Base-by-base conservation (phyloP, 2,888 invertebrate genomes). In the Sthenelais limicola region DNA sequence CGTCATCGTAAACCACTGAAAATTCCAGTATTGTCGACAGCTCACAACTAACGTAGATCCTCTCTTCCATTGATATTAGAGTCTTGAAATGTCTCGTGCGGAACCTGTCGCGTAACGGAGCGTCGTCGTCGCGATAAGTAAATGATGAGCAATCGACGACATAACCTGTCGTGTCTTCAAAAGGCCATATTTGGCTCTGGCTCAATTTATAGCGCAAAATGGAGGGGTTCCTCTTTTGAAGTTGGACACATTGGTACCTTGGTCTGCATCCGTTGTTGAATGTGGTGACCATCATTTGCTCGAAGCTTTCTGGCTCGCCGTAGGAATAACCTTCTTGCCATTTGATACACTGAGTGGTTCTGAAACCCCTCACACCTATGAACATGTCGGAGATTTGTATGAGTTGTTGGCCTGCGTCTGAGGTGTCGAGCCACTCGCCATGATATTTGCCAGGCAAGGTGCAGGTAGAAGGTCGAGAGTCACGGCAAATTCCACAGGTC, bases 191-290 rank as follows among this genome's bases (percentile, higher is more conserved):
- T 66, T 71, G 56, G 24, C 51, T 49, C 43, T 68, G 73, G 49
- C 75, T 75, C 24, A 74, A 49, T 66, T 72, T 74, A 68, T 51
- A 58, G 35, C 74, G 67, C 35, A 74, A 49, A 9, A 74, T 54
- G 26, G 74, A 71, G 30, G 58, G 48, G 35, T 71, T 72, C 28
- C 71, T 56, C 30, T 56, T 68, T 43, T 72, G 71, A 28, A 74
- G 35, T 38, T 68, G 71, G 18, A 52, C 48, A 51, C 74, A 74
- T 21, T 62, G 66, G 68, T 74, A 74, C 5, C 72, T 43, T 12
- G 74, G 74, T 24, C 72, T 30, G 68, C 74, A 74, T 33, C 74
- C 74, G 49, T 72, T 74, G 15, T 72, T 56, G 28, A 72, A 74
- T 26, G 71, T 74, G 12, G 47, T 48, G 35, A 74, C 74, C n/a